These are phyloP conservation scores for Gallinago paraguaiae DNA, from an alignment of 2,113 vertebrate genomes.

Conservation along the genomic window DNA sequence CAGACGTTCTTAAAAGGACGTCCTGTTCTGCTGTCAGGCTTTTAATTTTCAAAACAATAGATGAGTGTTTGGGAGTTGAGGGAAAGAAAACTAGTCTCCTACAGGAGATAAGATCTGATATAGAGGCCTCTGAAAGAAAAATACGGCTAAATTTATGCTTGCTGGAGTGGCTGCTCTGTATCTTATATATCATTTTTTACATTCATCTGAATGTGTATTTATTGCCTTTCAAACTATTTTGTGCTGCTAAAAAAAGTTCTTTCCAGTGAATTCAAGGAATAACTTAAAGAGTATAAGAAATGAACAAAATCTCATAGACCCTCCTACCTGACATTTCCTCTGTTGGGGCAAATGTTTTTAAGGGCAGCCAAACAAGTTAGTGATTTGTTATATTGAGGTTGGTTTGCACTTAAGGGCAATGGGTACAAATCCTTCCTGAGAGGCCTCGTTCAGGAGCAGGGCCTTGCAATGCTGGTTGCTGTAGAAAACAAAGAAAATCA, in stretches of 20 bases:
- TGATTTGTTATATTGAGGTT: not conserved
- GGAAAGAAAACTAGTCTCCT: conserved; percentile 8
- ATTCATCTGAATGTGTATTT: conserved; percentile 57
- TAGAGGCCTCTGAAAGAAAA: conserved; percentile 50
- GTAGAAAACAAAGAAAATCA: not conserved
- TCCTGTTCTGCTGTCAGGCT: conserved; percentile 4
- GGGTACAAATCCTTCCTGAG: not conserved
- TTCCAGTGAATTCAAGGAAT: conserved; percentile 6
- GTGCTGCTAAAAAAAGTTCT: not conserved
- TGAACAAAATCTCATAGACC: not conserved
- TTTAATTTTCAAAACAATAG: conserved; percentile 45
- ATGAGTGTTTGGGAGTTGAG: conserved; percentile 30
- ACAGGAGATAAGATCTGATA: conserved; percentile 62
- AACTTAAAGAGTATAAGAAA: not conserved
- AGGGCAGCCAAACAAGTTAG: not conserved
- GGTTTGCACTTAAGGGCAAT: not conserved
- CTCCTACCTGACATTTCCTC: not conserved
- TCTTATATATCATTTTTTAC: conserved; percentile 56
- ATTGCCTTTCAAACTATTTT: conserved; percentile 31
- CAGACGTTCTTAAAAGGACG: conserved; percentile 11
- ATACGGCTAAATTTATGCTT: conserved; percentile 50
- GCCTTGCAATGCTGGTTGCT: not conserved
- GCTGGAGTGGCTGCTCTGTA: conserved; percentile 59
- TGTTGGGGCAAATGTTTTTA: not conserved
- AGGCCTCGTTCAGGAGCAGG: fast-evolving